Evolutionary conservation across 2,797 vertebrate genomes (phyloP).

Genomic region (Sebastes oblongus): DNA sequence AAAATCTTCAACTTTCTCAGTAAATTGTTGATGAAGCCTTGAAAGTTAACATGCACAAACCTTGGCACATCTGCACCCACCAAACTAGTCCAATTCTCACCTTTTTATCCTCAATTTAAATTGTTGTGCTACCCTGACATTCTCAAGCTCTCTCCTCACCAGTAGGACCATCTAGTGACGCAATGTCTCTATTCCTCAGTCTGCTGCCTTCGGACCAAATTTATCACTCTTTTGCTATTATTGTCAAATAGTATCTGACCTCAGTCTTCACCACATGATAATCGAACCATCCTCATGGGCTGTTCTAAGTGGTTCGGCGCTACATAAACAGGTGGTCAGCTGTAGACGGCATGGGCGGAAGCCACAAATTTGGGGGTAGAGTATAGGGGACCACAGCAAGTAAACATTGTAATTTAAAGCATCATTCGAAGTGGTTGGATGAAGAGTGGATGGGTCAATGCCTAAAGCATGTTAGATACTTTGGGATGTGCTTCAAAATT

Average conservation of each 20-base stretch:
- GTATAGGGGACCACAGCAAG: conserved; percentile 52
- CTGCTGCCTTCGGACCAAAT: conserved; percentile 19
- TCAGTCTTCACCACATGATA: conserved; percentile 28
- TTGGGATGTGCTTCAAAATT: neutral
- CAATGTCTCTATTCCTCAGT: conserved; percentile 62
- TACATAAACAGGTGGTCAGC: conserved; percentile 63
- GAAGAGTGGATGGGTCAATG: neutral
- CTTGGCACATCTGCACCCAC: neutral
- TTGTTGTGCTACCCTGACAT: neutral
- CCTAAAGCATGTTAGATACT: neutral
- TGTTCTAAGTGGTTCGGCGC: conserved; percentile 32
- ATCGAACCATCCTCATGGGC: conserved; percentile 12
- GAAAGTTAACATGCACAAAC: neutral
- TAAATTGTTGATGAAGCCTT: neutral
- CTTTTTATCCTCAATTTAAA: neutral
- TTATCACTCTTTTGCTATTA: conserved; percentile 14
- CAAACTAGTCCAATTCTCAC: neutral
- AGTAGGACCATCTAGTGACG: conserved; percentile 9
- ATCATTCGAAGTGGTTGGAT: conserved; percentile 6
- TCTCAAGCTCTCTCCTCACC: neutral
- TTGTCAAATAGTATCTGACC: conserved; percentile 27
- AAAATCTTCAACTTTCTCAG: neutral
- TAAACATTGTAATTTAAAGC: conserved; percentile 60
- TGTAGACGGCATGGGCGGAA: conserved; percentile 45
- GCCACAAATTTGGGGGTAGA: conserved; percentile 65